These are phyloP conservation scores for Myotis yumanensis DNA, from an alignment of 2,113 vertebrate species.

Conservation along the genomic window DNA sequence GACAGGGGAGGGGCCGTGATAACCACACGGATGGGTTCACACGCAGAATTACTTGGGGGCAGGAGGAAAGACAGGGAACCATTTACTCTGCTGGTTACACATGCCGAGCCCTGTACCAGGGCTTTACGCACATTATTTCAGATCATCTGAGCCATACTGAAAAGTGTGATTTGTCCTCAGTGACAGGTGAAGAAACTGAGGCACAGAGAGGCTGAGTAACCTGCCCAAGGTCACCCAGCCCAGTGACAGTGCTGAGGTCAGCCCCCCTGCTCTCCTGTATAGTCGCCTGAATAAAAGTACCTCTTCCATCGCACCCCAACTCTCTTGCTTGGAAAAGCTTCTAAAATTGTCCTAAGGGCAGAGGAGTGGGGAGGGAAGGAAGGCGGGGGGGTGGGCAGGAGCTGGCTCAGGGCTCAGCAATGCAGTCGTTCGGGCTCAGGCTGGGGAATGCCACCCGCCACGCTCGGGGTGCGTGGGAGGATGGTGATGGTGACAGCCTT, in stretches of 20 bases:
- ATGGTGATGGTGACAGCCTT: rapidly evolving
- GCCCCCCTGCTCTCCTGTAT: neutral
- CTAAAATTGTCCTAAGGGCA: neutral
- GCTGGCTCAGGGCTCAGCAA: neutral
- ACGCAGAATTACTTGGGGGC: neutral
- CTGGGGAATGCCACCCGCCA: neutral
- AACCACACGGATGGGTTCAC: neutral
- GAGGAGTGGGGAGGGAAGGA: neutral
- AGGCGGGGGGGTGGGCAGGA: rapidly evolving
- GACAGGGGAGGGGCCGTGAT: neutral
- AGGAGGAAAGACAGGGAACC: neutral
- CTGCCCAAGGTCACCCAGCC: neutral
- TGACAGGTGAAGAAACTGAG: neutral
- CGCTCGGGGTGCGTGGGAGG: rapidly evolving
- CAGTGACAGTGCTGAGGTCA: neutral
- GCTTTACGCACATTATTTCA: neutral
- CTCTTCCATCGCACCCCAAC: neutral
- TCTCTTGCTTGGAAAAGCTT: neutral
- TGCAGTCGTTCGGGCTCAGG: neutral
- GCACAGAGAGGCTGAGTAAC: neutral
- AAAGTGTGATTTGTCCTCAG: neutral
- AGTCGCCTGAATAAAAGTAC: neutral
- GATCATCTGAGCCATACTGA: too few species aligned
- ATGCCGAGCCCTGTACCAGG: rapidly evolving
- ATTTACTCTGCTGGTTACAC: neutral